Conservation (phyloP, 2,888 invertebrate genomes). For the Meiosimyza platycephala region DNA sequence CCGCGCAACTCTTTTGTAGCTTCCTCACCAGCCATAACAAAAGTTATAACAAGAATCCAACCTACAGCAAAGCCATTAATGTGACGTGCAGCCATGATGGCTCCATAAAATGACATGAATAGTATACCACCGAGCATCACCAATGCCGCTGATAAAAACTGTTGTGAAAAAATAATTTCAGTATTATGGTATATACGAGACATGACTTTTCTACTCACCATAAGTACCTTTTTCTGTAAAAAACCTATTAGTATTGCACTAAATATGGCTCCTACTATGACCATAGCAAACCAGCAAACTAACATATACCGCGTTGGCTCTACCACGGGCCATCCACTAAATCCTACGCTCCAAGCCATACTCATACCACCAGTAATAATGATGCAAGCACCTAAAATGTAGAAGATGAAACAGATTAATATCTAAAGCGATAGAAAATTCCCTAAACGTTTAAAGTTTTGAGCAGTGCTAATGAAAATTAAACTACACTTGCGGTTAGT, state of each 20-base stretch:
- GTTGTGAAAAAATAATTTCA: not conserved
- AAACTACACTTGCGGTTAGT: too few species aligned
- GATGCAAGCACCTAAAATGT: conserved; percentile 50
- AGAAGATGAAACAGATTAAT: too few species aligned
- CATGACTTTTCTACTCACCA: conserved; percentile 47
- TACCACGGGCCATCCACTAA: not conserved
- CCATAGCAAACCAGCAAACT: conserved; percentile 60
- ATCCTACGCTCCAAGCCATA: conserved; percentile 44
- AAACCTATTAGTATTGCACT: conserved; percentile 50
- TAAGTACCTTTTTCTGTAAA: conserved; percentile 52
- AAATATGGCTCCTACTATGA: conserved; percentile 55
- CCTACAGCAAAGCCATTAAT: conserved; percentile 61
- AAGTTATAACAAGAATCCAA: conserved; percentile 52
- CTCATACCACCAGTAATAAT: conserved; percentile 59
- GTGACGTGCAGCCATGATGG: conserved; percentile 52
- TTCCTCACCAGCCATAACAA: conserved; percentile 58
- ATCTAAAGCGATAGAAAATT: too few species aligned
- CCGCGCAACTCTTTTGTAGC: conserved; percentile 52
- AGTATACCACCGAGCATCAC: conserved; percentile 55
- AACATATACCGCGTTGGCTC: conserved; percentile 38
- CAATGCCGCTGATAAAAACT: conserved; percentile 50
- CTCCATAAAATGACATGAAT: conserved; percentile 41
- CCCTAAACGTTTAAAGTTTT: too few species aligned
- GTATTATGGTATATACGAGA: not conserved
- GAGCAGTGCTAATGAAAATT: too few species aligned